phyloP scores from a whole-genome alignment of 2,797 vertebrate species.

The Philypnodon macrostomus region DNA sequence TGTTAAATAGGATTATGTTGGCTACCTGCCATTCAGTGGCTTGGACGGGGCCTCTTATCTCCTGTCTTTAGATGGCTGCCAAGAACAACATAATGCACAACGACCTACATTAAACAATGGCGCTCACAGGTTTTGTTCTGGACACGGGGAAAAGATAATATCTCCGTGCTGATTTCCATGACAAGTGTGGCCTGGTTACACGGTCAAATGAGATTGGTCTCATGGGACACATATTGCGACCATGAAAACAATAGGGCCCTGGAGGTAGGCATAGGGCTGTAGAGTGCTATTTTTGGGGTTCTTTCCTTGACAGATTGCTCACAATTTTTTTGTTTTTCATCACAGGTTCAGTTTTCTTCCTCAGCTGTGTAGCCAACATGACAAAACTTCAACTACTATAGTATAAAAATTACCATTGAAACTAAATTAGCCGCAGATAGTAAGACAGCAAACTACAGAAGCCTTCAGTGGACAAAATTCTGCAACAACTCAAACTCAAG shows the following conservation, averaged over 20 bases:
- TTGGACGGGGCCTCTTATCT: constrained; percentile 70
- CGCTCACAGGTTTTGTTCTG: constrained; percentile 29
- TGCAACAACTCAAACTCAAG: neutral
- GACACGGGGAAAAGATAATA: constrained; percentile 20
- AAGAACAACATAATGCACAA: constrained; percentile 61
- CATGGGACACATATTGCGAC: constrained; percentile 37
- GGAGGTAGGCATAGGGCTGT: neutral
- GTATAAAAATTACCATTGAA: too few species aligned
- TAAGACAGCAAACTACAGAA: neutral
- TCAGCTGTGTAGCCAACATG: neutral
- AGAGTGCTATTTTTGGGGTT: too few species aligned
- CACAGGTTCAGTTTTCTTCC: too few species aligned
- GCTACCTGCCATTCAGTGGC: constrained; percentile 69
- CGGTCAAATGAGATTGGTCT: constrained; percentile 45
- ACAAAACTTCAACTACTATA: neutral
- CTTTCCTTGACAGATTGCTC: too few species aligned
- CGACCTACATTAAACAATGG: constrained; percentile 68
- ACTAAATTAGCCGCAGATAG: too few species aligned
- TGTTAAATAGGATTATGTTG: constrained; percentile 73
- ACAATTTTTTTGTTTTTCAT: too few species aligned
- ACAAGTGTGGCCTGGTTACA: constrained; percentile 41
- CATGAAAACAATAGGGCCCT: constrained; percentile 17
- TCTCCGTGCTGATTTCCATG: constrained; percentile 40
- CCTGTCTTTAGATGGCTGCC: constrained; percentile 61
- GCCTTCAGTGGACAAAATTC: neutral